phyloP scores from a whole-genome alignment of 2,888 invertebrate species.

The Ariolimax columbianus region DNA sequence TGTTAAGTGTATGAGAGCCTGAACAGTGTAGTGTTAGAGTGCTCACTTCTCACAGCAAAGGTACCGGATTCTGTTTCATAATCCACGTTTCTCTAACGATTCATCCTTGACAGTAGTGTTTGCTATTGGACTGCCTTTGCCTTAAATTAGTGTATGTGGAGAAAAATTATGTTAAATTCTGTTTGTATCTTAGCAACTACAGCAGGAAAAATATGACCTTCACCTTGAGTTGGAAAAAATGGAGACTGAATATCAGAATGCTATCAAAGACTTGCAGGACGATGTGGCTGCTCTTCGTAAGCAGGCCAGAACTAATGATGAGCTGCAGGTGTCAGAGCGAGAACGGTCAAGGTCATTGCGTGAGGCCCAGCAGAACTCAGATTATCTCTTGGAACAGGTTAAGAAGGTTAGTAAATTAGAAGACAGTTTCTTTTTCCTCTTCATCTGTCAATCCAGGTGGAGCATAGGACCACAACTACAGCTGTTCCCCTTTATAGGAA shows the following conservation, averaged over 20 bases:
- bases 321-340: slow-evolving; percentile 57
- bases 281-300: slow-evolving; percentile 89
- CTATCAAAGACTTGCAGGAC: slow-evolving; percentile 91
- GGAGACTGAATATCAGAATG: slow-evolving; percentile 92
- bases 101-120: too few relatives aligned
- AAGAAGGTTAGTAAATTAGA: slow-evolving; percentile 83
- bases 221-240: slow-evolving; percentile 90
- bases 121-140: too few relatives aligned
- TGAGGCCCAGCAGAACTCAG: slow-evolving; percentile 93
- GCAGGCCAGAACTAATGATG: slow-evolving; percentile 82
- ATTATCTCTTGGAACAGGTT: slow-evolving; percentile 89
- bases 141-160: too few relatives aligned
- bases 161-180: not conserved
- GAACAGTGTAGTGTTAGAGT: too few relatives aligned
- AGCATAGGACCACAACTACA: too few relatives aligned
- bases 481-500: too few relatives aligned
- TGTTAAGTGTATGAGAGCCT: too few relatives aligned
- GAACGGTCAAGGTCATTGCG: slow-evolving; percentile 80
- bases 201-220: slow-evolving; percentile 94
- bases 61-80: too few relatives aligned
- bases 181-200: slow-evolving; percentile 85
- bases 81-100: too few relatives aligned
- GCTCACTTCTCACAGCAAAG: too few relatives aligned
- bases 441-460: too few relatives aligned
- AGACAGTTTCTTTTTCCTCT: not conserved